A percentile compares a stretch with the other conserved stretches of the same genome.
phyloP scores from a whole-genome alignment of 1,140 invertebrate genomes.

The Agraylea sexmaculata region DNA sequence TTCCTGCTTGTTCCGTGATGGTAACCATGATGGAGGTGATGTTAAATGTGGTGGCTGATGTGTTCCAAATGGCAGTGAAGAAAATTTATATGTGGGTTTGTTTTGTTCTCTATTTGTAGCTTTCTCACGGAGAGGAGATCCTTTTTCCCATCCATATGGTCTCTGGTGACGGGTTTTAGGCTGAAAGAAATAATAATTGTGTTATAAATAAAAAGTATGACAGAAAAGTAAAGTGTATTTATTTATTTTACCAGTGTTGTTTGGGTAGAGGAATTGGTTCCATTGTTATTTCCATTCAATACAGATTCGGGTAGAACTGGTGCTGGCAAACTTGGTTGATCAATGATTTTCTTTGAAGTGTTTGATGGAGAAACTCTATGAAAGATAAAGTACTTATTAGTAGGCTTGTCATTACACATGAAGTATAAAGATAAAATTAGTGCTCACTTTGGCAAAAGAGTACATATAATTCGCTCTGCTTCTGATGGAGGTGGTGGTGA shows the following conservation, averaged over 20 bases:
- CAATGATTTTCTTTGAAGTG: conserved; percentile 34
- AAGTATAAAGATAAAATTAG: conserved; percentile 1
- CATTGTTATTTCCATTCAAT: conserved; percentile 10
- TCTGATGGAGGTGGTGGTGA: conserved; percentile 62
- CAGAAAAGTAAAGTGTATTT: conserved; percentile 1
- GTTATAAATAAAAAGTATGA: conserved; percentile 2
- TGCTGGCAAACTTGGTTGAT: conserved; percentile 39
- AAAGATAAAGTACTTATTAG: too few relatives aligned
- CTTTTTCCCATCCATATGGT: conserved; percentile 60
- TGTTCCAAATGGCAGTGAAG: conserved; percentile 49
- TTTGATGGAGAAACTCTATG: conserved; percentile 55
- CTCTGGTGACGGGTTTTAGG: conserved; percentile 62
- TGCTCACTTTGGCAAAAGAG: conserved; percentile 56
- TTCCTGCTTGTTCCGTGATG: conserved; percentile 26
- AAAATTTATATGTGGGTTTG: conserved; percentile 48
- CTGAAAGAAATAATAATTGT: conserved; percentile 32
- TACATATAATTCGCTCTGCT: conserved; percentile 60
- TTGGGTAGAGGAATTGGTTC: conserved; percentile 43
- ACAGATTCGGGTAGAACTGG: conserved; percentile 28
- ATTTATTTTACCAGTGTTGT: conserved; percentile 55
- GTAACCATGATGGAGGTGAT: conserved; percentile 31
- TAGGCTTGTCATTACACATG: too few relatives aligned
- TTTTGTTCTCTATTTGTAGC: conserved; percentile 34
- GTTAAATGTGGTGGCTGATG: conserved; percentile 30
- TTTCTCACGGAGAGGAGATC: conserved; percentile 20